phyloP scores from a whole-genome alignment of 1,140 invertebrate genomes.

The Trichonephila clavipes region DNA sequence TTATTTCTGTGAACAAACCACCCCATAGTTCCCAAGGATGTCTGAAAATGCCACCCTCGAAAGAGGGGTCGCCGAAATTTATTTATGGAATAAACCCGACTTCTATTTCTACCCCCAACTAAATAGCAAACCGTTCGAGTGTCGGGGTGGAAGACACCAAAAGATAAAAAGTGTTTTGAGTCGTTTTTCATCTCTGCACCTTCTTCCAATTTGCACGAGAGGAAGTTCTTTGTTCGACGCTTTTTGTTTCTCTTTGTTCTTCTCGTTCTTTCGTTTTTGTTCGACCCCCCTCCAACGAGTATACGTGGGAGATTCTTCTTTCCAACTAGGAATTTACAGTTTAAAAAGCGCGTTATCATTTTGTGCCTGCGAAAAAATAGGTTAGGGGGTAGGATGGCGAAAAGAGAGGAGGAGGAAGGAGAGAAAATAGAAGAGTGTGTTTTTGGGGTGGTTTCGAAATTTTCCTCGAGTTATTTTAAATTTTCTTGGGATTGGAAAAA shows the following conservation, averaged over 20 bases:
- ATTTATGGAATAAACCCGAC: constrained; percentile 10
- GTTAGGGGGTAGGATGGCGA: neutral
- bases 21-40: neutral
- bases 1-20: neutral
- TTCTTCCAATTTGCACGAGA: constrained; percentile 19
- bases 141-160: neutral
- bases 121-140: neutral
- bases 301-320: neutral
- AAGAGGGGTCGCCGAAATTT: neutral
- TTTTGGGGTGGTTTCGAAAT: neutral
- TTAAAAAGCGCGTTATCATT: neutral
- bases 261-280: neutral
- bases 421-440: neutral
- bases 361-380: neutral
- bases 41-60: neutral
- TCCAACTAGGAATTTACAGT: neutral
- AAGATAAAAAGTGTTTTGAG: neutral
- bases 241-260: constrained; percentile 13
- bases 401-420: neutral
- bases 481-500: neutral
- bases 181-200: constrained; percentile 43
- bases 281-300: neutral
- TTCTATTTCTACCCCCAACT: constrained; percentile 24
- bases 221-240: constrained; percentile 1
- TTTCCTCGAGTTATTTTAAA: constrained; percentile 1